Conservation (phyloP, 2,113 vertebrate genomes). For the Menura novaehollandiae region DNA sequence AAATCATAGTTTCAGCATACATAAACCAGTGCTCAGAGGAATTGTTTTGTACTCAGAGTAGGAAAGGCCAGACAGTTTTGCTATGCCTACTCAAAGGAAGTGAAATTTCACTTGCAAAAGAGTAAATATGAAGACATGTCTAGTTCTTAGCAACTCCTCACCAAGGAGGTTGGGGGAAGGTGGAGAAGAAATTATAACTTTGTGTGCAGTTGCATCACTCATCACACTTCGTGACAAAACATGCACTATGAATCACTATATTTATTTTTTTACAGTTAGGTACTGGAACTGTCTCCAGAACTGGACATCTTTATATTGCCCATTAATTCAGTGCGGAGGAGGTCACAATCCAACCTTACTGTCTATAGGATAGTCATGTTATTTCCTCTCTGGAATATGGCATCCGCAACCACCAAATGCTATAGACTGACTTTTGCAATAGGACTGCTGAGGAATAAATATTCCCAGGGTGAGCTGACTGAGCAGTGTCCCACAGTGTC, state of each 20-base stretch:
- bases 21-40: background rate
- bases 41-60: background rate
- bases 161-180: background rate
- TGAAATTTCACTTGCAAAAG: background rate
- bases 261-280: background rate
- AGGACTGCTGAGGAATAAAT: background rate
- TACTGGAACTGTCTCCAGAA: background rate
- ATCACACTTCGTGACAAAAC: background rate
- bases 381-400: background rate
- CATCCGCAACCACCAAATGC: background rate
- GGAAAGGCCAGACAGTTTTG: background rate
- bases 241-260: background rate
- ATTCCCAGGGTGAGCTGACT: background rate
- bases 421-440: background rate
- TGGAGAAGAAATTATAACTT: background rate
- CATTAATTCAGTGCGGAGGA: background rate
- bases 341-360: background rate
- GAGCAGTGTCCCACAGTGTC: background rate
- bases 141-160: background rate
- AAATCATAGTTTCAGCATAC: background rate
- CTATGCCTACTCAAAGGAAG: background rate
- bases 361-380: background rate
- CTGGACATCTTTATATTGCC: background rate
- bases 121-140: background rate
- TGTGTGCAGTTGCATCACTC: background rate